Evolutionary conservation across 1,140 invertebrate species (phyloP).

Genomic region (Psilanteris sp.): DNA sequence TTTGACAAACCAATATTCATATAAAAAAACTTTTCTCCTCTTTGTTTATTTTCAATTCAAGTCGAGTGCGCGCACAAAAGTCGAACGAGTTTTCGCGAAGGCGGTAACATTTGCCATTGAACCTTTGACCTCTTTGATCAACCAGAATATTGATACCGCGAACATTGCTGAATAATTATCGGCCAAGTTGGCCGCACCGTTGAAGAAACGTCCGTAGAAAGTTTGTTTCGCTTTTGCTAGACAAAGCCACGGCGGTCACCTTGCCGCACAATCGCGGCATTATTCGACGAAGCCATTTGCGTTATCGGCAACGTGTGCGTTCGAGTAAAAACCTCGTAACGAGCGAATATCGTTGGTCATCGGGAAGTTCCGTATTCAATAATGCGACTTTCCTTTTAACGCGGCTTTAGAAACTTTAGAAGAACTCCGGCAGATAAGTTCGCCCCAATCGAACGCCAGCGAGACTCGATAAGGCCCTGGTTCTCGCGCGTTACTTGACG

Average conservation of each 20-base stretch:
- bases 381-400: slow-evolving; percentile 35
- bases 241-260: background rate
- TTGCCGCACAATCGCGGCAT: background rate
- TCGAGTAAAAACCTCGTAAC: background rate
- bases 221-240: background rate
- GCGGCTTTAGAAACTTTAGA: slow-evolving; percentile 38
- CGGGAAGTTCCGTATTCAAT: slow-evolving; percentile 2
- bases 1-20: too few relatives aligned
- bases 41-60: too few relatives aligned
- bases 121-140: too few relatives aligned
- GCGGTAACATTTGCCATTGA: too few relatives aligned
- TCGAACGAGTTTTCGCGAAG: too few relatives aligned
- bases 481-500: slow-evolving; percentile 43
- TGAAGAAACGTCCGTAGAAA: background rate
- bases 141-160: too few relatives aligned
- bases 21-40: too few relatives aligned
- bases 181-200: slow-evolving; percentile 3
- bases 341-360: background rate
- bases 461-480: slow-evolving; percentile 46
- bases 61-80: too few relatives aligned
- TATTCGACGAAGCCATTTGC: background rate
- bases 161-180: too few relatives aligned
- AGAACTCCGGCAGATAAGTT: slow-evolving; percentile 46
- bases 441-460: slow-evolving; percentile 19
- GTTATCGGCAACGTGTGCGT: background rate